phyloP scores from a whole-genome alignment of 1,140 invertebrate species.

The Drosophila sp. region DNA sequence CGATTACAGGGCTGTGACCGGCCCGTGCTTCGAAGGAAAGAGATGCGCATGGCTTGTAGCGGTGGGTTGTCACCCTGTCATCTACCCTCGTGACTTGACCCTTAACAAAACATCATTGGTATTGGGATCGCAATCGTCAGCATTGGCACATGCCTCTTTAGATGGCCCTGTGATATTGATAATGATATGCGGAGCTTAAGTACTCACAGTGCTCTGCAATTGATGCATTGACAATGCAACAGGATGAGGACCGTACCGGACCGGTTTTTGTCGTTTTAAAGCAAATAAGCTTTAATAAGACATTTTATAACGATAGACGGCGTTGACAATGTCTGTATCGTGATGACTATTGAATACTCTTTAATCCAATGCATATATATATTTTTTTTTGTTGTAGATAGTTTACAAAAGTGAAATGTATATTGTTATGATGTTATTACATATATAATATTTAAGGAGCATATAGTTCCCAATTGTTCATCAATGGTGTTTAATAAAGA shows the following conservation, averaged over 20 bases:
- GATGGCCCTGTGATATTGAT: conserved; percentile 45
- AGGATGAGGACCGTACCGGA: background rate
- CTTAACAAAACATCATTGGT: conserved; percentile 3
- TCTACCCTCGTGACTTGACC: conserved; percentile 56
- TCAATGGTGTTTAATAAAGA: too few relatives aligned
- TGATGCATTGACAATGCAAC: conserved; percentile 4
- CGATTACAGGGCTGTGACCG: conserved; percentile 40
- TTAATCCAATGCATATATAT: too few relatives aligned
- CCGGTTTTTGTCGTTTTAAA: conserved; percentile 35
- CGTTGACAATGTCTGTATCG: conserved; percentile 16
- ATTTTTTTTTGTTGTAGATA: too few relatives aligned
- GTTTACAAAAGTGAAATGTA: too few relatives aligned
- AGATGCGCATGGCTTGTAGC: conserved; percentile 35
- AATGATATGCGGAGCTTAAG: conserved; percentile 65
- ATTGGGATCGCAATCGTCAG: conserved; percentile 40
- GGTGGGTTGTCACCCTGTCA: conserved; percentile 33
- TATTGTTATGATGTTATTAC: too few relatives aligned
- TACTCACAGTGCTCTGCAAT: conserved; percentile 35
- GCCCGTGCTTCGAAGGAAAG: conserved; percentile 39
- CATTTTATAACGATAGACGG: conserved; percentile 22
- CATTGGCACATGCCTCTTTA: conserved; percentile 48
- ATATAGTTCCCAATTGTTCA: too few relatives aligned
- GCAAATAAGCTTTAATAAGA: conserved; percentile 47
- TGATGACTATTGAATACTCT: conserved; percentile 17
- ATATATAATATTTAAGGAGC: too few relatives aligned